Conservation (phyloP, 2,113 vertebrate genomes). For the Spea multiplicata region DNA sequence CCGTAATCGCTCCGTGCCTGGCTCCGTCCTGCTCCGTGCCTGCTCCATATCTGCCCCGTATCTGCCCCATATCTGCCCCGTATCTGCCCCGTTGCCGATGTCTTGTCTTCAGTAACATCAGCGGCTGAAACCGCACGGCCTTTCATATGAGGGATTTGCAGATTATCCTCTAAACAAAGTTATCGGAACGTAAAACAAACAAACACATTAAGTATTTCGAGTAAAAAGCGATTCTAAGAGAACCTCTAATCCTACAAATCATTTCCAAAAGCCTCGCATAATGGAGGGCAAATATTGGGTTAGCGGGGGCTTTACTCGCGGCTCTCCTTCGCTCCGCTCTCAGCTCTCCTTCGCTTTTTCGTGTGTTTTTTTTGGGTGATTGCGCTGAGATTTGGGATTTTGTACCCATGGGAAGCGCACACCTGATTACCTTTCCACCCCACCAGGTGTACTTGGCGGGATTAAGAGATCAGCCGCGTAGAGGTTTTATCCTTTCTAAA, state of each 20-base stretch:
- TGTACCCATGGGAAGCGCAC: conserved; percentile 34
- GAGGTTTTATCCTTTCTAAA: conserved; percentile 30
- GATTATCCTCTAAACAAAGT: conserved; percentile 28
- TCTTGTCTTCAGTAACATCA: not conserved
- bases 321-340: not conserved
- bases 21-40: too few relatives aligned
- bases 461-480: conserved; percentile 31
- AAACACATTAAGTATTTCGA: conserved; percentile 19
- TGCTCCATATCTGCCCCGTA: too few relatives aligned
- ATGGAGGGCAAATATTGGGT: conserved; percentile 11
- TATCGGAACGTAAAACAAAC: conserved; percentile 24
- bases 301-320: not conserved
- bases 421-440: conserved; percentile 16
- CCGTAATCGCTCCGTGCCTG: too few relatives aligned
- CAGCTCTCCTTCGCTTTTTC: conserved; percentile 9
- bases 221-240: conserved; percentile 23
- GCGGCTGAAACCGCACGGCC: not conserved
- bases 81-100: too few relatives aligned
- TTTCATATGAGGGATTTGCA: conserved; percentile 27
- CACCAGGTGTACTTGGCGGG: conserved; percentile 10
- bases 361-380: conserved; percentile 9
- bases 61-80: too few relatives aligned
- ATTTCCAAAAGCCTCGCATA: not conserved
- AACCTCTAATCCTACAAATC: conserved; percentile 25
- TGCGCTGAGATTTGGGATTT: not conserved